phyloP scores from a whole-genome alignment of 2,113 vertebrate genomes.

The Promerops cafer region DNA sequence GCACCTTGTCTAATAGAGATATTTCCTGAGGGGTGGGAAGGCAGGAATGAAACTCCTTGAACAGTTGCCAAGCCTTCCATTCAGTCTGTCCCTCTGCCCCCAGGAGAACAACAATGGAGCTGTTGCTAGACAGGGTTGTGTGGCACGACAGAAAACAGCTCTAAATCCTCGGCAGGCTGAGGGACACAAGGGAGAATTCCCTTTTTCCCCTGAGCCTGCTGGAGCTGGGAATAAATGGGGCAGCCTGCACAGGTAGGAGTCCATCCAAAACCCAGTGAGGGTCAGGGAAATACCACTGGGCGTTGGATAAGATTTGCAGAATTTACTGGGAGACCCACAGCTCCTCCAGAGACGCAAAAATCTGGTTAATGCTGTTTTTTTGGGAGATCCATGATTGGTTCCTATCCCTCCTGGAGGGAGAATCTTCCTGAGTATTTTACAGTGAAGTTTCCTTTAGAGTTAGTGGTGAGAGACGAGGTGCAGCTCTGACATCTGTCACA shows the following conservation, averaged over 20 bases:
- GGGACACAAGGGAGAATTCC: neutral
- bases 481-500: neutral
- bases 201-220: fast-evolving
- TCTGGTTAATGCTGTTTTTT: neutral
- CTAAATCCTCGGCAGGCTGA: neutral
- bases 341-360: neutral
- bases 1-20: slow-evolving; percentile 37
- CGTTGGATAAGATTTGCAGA: neutral
- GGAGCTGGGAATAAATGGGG: neutral
- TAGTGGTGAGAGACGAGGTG: neutral
- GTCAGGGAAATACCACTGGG: no score
- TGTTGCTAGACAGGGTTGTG: neutral
- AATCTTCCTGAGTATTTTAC: neutral
- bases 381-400: neutral
- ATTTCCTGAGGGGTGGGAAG: neutral
- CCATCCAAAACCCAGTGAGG: neutral
- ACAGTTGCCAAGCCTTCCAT: neutral
- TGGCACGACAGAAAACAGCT: neutral
- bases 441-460: neutral
- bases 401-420: neutral
- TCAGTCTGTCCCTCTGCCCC: neutral
- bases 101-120: neutral
- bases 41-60: neutral
- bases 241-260: neutral
- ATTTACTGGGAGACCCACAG: neutral